Percentiles rank a stretch among this genome's conserved stretches.
Conservation (phyloP, 2,113 vertebrate species). For the Vulpes lagopus region DNA sequence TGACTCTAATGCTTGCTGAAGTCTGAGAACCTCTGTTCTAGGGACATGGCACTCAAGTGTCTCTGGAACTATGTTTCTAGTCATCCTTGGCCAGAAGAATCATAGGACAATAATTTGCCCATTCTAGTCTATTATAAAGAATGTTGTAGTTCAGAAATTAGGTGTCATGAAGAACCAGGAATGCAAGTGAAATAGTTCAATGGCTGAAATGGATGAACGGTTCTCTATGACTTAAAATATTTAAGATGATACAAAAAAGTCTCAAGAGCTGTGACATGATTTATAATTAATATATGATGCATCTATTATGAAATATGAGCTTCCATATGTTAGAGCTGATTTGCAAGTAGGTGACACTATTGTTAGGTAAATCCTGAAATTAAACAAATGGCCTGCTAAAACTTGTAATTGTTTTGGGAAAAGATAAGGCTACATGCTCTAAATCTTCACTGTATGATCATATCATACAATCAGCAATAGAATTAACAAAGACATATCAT, state of each 20-base stretch:
- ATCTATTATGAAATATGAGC: slow-evolving; percentile 37
- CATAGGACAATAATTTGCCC: not conserved
- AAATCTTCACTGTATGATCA: not conserved
- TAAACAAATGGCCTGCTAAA: slow-evolving; percentile 65
- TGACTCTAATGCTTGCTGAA: not conserved
- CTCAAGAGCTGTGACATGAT: slow-evolving; percentile 4
- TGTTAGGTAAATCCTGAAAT: slow-evolving; percentile 45
- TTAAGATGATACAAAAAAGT: slow-evolving; percentile 24
- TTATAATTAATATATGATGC: not conserved
- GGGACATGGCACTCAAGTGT: not conserved
- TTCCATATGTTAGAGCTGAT: not conserved
- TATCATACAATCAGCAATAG: not conserved
- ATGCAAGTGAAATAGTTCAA: not conserved
- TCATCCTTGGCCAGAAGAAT: not conserved
- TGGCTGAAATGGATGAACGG: not conserved
- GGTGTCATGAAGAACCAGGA: not conserved
- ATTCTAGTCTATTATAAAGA: not conserved
- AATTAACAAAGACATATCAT: too few relatives aligned
- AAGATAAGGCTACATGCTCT: not conserved
- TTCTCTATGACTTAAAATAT: slow-evolving; percentile 32
- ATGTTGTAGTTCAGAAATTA: slow-evolving; percentile 26
- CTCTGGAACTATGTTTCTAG: not conserved
- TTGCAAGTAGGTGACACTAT: slow-evolving; percentile 4
- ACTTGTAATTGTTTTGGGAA: not conserved
- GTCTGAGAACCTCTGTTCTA: not conserved